Percentiles rank a stretch among this genome's conserved stretches.
These are phyloP conservation scores for Anolis apletophallus DNA, from an alignment of 2,797 vertebrate genomes.

Conservation along the genomic window DNA sequence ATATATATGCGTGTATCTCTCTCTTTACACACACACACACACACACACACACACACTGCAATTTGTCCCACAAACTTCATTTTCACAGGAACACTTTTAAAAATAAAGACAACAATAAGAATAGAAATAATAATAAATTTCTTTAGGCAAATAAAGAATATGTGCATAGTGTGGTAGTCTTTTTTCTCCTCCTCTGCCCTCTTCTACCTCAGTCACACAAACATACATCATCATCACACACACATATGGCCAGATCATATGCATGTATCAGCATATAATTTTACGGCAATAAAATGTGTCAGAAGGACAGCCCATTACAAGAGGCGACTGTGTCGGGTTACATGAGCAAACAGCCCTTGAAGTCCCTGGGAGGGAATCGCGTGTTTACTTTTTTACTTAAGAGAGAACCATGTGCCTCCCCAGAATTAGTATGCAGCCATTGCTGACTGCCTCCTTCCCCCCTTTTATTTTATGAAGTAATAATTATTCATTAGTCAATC, in stretches of 20 bases:
- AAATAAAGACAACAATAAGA: not conserved
- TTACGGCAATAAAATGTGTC: conserved; percentile 66
- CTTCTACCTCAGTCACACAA: not conserved
- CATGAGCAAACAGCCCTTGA: conserved; percentile 68
- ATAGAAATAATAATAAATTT: conserved; percentile 21
- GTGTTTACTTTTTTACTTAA: conserved; percentile 69
- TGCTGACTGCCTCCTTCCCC: conserved; percentile 40
- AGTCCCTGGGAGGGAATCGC: conserved; percentile 42
- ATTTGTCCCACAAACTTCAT: not conserved
- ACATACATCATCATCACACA: not conserved
- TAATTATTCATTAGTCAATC: conserved; percentile 84
- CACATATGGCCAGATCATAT: conserved; percentile 39
- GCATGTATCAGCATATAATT: conserved; percentile 47
- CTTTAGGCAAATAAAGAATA: conserved; percentile 52
- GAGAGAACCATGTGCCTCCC: conserved; percentile 52
- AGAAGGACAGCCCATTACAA: conserved; percentile 63
- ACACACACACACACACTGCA: not conserved
- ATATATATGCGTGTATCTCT: not conserved
- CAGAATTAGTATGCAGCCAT: conserved; percentile 75
- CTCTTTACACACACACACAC: no score
- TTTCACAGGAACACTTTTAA: conserved; percentile 9
- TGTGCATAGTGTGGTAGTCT: conserved; percentile 41
- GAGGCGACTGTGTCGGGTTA: conserved; percentile 63
- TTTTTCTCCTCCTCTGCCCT: not conserved
- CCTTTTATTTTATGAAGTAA: conserved; percentile 80